A percentile compares a stretch with the other conserved stretches of the same genome.
Evolutionary conservation across 2,113 vertebrate species (phyloP).

Genomic region (Cyphomyrus discorhynchus): DNA sequence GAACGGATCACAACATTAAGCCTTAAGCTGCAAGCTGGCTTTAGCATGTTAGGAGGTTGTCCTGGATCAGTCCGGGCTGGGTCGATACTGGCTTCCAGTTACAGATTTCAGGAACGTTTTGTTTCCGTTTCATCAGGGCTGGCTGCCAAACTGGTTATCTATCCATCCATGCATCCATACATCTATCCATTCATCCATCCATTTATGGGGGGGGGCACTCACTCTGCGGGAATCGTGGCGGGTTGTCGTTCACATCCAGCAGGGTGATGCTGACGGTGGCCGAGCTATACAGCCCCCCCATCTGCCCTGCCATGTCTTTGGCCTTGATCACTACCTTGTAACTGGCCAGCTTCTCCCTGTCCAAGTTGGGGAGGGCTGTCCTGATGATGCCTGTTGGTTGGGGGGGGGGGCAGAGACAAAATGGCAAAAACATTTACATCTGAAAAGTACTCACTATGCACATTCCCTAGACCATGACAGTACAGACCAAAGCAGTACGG

Average conservation of each 20-base stretch:
- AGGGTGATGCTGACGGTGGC: constrained; percentile 82
- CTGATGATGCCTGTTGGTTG: constrained; percentile 77
- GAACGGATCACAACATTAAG: neutral
- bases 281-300: constrained; percentile 81
- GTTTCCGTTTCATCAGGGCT: neutral
- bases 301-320: constrained; percentile 94
- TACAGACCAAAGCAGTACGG: neutral
- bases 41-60: neutral
- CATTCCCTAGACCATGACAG: neutral
- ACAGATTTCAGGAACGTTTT: neutral
- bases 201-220: constrained; percentile 43
- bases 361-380: constrained; percentile 86
- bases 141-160: neutral
- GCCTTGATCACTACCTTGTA: constrained; percentile 95
- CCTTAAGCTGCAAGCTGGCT: neutral
- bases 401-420: neutral
- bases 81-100: neutral
- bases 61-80: neutral
- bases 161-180: neutral
- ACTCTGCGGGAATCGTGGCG: constrained; percentile 83
- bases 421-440: neutral
- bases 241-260: constrained; percentile 88
- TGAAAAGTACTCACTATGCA: neutral
- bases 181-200: neutral
- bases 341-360: constrained; percentile 82